Base-by-base conservation (phyloP, 1,140 invertebrate genomes). In the Anoplolepis gracilipes region DNA sequence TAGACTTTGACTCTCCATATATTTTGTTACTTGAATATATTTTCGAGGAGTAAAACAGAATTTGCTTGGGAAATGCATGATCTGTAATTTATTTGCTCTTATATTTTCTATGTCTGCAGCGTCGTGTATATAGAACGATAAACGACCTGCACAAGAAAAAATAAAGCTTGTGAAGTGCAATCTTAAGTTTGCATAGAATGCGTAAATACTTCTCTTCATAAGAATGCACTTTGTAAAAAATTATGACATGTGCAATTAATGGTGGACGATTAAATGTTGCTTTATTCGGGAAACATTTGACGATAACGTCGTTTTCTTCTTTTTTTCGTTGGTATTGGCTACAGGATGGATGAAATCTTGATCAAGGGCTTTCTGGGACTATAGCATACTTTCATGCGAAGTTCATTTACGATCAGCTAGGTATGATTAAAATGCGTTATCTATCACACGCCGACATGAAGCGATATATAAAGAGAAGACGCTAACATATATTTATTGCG, bases 101-200 rank as follows among this genome's bases (percentile, higher is more conserved):
- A 42, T 75, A 16, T 4, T 8, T 13, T 67, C 57, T 67, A 59
- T 75, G n/a, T 87, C 64, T 61, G 46, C 49, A 65, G 39, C 39
- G 30, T 78, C 64, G 49, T 57, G 10, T 28, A 57, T 73, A 62
- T 25, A 59, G 10, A 67, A 77, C 1, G 22, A 22, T 61, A 77
- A 49, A 78, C 42, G 19, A 88, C 7, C 59, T n/a, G 82, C 61
- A 65, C 72, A 76, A 90, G 59, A 90, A 94, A 93, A 94, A 93
- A 93, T 82, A 93, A 94, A 94, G 93, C 93, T 94, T 94, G 88
- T 93, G 82, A 67, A 30, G 46, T 57, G 79, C 78, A 70, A 46
- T 72, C 39, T 46, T 16, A 39, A 72, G 30, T 61, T 53, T 84
- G 72, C 57, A 39, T 82, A 65, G 62, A 70, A 5, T 67, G 69